Percentiles rank a stretch among this genome's conserved stretches.
phyloP scores from a whole-genome alignment of 2,888 invertebrate species.

The Polylopha cassiicola region DNA sequence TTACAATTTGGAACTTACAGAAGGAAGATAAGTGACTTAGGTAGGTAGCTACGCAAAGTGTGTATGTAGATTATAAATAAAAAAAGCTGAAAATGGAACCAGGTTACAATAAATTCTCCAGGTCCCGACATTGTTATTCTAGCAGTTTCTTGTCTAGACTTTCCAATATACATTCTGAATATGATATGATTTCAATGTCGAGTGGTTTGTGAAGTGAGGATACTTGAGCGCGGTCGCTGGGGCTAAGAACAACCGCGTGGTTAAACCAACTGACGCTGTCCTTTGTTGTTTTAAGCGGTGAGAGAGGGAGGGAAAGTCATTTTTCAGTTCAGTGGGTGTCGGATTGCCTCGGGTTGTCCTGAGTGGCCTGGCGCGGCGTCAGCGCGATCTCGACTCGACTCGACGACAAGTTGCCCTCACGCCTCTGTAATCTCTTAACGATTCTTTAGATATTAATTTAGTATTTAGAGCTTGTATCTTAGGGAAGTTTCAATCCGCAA shows the following conservation, averaged over 20 bases:
- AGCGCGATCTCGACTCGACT: slow-evolving; percentile 29
- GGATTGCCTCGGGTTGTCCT: slow-evolving; percentile 19
- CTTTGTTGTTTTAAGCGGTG: slow-evolving; percentile 3
- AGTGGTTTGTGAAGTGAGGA: slow-evolving; percentile 10
- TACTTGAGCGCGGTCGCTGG: slow-evolving; percentile 1
- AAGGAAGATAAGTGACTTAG: no score
- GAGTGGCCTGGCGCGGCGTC: slow-evolving; percentile 32
- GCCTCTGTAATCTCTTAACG: slow-evolving; percentile 37
- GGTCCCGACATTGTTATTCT: no score
- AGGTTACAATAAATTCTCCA: no score
- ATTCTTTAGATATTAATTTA: slow-evolving; percentile 23
- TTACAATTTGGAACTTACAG: no score
- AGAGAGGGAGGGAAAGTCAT: slow-evolving; percentile 7
- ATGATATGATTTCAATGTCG: slow-evolving; percentile 15
- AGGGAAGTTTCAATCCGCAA: no score
- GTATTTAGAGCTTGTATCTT: no score
- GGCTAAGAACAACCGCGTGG: slow-evolving; percentile 1
- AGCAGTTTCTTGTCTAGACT: no score
- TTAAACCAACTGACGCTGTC: slow-evolving; percentile 4
- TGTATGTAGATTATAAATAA: no score
- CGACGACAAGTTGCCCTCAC: slow-evolving; percentile 30
- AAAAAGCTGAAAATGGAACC: no score
- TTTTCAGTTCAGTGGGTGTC: slow-evolving; percentile 5
- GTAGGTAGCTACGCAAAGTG: no score
- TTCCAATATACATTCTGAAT: neutral